Evolutionary conservation across 2,113 vertebrate species (phyloP), one percentile per base, ranked within the genome.

Genomic region (Paedocypris sp.): DNA sequence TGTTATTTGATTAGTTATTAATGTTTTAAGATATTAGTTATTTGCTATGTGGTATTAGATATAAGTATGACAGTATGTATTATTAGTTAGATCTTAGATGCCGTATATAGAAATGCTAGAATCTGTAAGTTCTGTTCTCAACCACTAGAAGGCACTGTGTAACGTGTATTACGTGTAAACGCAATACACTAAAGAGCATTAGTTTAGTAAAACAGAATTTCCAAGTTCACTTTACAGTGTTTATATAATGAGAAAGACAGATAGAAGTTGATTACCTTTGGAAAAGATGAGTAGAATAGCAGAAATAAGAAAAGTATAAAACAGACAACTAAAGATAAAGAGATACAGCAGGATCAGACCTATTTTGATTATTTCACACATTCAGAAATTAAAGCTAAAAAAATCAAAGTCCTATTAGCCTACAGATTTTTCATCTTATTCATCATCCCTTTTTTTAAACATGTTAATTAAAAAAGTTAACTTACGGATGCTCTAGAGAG

Each of bases 401-500:
- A 41, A 39, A 19, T 41, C n/a, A n/a, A n/a, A n/a, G n/a, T n/a
- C n/a, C n/a, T n/a, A n/a, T n/a, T n/a, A n/a, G n/a, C n/a, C n/a
- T n/a, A n/a, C n/a, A n/a, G n/a, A n/a, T n/a, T n/a, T n/a, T n/a
- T n/a, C n/a, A n/a, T n/a, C n/a, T n/a, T n/a, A n/a, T n/a, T n/a
- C n/a, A n/a, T n/a, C n/a, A n/a, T n/a, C n/a, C n/a, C n/a, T n/a
- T n/a, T n/a, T n/a, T n/a, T n/a, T n/a, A n/a, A n/a, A n/a, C n/a
- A n/a, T n/a, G n/a, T n/a, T n/a, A n/a, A n/a, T n/a, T n/a, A n/a
- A n/a, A n/a, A n/a, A n/a, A n/a, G n/a, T 39, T 25, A 29, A 64
- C 80, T 74, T 46, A 86, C 86, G 31, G 76, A 49, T 36, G 75
- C 70, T 73, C 75, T 86, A 60, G 56, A 75, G 5, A 77, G 68